Conservation (phyloP, 2,888 invertebrate species). For the Drosophila yooni region DNA sequence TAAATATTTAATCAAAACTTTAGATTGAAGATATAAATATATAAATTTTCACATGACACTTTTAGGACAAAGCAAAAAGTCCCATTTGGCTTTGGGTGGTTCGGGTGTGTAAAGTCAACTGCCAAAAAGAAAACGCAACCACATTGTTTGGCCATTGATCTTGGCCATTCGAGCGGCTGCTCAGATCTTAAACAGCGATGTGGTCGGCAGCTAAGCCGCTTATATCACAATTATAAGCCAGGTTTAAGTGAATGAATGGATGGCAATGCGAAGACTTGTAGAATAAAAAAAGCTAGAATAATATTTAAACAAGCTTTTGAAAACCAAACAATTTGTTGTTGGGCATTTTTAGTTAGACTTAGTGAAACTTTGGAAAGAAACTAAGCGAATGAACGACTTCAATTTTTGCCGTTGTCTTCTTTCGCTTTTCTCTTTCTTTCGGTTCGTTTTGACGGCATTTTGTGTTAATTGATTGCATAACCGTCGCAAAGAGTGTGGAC, state of each 20-base stretch:
- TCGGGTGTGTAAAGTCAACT: slow-evolving; percentile 1
- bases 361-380: slow-evolving; percentile 59
- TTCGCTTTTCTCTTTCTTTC: slow-evolving; percentile 26
- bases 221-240: slow-evolving; percentile 39
- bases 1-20: not conserved
- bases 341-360: slow-evolving; percentile 7
- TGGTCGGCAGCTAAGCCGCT: slow-evolving; percentile 16
- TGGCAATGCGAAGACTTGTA: not conserved
- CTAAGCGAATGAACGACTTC: slow-evolving; percentile 11
- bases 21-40: not conserved
- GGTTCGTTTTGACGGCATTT: slow-evolving; percentile 50
- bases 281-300: slow-evolving; percentile 6
- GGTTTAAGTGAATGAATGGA: slow-evolving; percentile 14
- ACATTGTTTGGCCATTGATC: slow-evolving; percentile 71
- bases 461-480: slow-evolving; percentile 81
- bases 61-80: not conserved
- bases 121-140: slow-evolving; percentile 31
- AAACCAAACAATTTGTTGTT: not conserved
- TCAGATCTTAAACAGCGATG: not conserved
- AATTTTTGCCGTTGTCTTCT: slow-evolving; percentile 22
- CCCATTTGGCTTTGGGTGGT: not conserved
- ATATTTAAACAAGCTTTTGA: slow-evolving; percentile 2
- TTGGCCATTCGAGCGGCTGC: slow-evolving; percentile 58
- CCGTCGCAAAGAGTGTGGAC: slow-evolving; percentile 44
- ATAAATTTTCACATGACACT: not conserved